Percentiles rank a stretch among this genome's conserved stretches.
Conservation (phyloP, 2,113 vertebrate genomes). For the Rafetus swinhoei region DNA sequence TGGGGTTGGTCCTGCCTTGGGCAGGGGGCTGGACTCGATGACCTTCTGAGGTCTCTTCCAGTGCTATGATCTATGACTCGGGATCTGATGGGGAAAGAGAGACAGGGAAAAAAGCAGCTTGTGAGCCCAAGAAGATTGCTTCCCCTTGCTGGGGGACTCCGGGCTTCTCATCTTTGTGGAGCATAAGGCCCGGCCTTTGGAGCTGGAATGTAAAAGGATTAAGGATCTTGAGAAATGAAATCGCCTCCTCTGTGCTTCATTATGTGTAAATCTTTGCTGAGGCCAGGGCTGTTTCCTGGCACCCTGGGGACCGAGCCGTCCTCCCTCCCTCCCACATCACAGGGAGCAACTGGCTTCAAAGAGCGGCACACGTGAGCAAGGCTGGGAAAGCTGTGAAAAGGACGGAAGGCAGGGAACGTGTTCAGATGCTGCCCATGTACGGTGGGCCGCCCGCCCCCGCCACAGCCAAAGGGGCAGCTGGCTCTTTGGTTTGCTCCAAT, state of each 20-base stretch:
- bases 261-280: slow-evolving; percentile 51
- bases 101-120: not conserved
- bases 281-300: not conserved
- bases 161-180: slow-evolving; percentile 8
- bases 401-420: not conserved
- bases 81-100: not conserved
- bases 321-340: not conserved
- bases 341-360: not conserved
- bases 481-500: not conserved
- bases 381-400: slow-evolving; percentile 13
- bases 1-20: no score
- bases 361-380: not conserved
- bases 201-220: not conserved
- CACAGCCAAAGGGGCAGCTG: not conserved
- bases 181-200: not conserved
- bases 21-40: no score
- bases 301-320: not conserved
- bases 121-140: not conserved
- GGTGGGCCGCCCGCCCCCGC: not conserved
- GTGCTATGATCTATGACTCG: not conserved
- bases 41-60: no score
- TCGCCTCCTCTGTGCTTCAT: slow-evolving; percentile 45
- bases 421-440: rapidly evolving
- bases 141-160: not conserved
- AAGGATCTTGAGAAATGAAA: slow-evolving; percentile 46